These are phyloP conservation scores for Auanema freiburgensis DNA, from an alignment of 2,888 invertebrate genomes.

Conservation along the genomic window DNA sequence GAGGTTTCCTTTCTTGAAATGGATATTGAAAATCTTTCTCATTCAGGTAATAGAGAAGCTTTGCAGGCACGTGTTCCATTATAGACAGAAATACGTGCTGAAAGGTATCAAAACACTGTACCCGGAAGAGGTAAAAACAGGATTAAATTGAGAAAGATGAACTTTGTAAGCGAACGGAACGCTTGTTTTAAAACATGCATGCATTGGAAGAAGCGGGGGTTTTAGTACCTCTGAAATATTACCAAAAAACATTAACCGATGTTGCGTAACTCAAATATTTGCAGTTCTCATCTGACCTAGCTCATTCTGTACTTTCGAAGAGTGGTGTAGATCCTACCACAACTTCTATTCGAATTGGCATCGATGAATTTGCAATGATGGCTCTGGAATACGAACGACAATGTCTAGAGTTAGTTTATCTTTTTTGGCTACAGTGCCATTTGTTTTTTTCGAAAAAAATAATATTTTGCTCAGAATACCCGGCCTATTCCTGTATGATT, in stretches of 20 bases:
- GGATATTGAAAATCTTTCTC: constrained; percentile 1
- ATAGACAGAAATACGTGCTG: constrained; percentile 78
- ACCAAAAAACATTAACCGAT: neutral
- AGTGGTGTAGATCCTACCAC: constrained; percentile 41
- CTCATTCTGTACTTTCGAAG: constrained; percentile 48
- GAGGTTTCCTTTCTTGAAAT: constrained; percentile 60
- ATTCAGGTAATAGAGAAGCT: constrained; percentile 81
- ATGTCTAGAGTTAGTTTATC: constrained; percentile 36
- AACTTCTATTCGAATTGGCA: constrained; percentile 47
- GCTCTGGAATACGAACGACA: constrained; percentile 57
- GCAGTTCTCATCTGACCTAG: constrained; percentile 46
- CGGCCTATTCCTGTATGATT: constrained; percentile 60
- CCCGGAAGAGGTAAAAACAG: constrained; percentile 39
- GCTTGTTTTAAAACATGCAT: too few relatives aligned
- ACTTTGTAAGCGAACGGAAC: neutral
- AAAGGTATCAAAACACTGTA: constrained; percentile 62
- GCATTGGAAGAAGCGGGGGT: too few relatives aligned
- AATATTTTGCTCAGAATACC: constrained; percentile 46
- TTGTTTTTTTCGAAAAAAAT: constrained; percentile 2
- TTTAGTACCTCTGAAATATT: neutral
- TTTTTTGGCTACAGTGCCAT: neutral
- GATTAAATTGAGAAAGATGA: neutral
- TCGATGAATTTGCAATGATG: constrained; percentile 60
- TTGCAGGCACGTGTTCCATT: constrained; percentile 81
- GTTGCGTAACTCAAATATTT: neutral